phyloP scores from a whole-genome alignment of 1,140 invertebrate species.

The Eurytemora carolleeae region DNA sequence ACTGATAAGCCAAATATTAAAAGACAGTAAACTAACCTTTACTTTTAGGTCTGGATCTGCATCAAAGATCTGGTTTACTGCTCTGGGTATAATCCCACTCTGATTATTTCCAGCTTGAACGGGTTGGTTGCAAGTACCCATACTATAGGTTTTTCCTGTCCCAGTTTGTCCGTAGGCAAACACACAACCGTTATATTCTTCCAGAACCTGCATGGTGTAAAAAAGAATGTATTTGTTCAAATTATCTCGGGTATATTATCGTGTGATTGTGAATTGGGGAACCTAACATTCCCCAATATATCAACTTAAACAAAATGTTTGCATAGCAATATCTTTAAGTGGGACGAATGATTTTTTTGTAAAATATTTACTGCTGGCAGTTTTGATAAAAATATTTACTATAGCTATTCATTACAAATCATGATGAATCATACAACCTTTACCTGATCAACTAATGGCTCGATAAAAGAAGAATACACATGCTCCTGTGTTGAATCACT shows the following conservation, averaged over 20 bases:
- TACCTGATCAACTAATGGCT: background rate
- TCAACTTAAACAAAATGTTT: background rate
- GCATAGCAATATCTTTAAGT: background rate
- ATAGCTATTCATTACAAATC: background rate
- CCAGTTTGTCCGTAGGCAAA: slow-evolving; percentile 75
- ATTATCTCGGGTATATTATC: too few species aligned
- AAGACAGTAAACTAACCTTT: too few species aligned
- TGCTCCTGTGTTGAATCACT: background rate
- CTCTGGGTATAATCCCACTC: slow-evolving; percentile 73
- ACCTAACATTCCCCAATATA: too few species aligned
- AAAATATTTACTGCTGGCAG: background rate
- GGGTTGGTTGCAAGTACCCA: slow-evolving; percentile 25
- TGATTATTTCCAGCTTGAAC: background rate
- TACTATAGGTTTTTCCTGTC: slow-evolving; percentile 40
- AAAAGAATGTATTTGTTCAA: background rate
- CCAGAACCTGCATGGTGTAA: slow-evolving; percentile 43
- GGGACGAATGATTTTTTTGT: background rate
- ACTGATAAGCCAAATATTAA: too few species aligned
- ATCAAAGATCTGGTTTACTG: slow-evolving; percentile 59
- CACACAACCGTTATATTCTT: slow-evolving; percentile 67
- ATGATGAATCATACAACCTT: background rate
- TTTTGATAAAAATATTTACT: background rate
- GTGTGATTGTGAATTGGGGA: too few species aligned
- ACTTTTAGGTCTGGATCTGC: slow-evolving; percentile 8
- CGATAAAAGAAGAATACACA: background rate